Evolutionary conservation across 2,797 vertebrate species (phyloP), one percentile per base, ranked within the genome.

Genomic region (Mormyrus proboscirostris): DNA sequence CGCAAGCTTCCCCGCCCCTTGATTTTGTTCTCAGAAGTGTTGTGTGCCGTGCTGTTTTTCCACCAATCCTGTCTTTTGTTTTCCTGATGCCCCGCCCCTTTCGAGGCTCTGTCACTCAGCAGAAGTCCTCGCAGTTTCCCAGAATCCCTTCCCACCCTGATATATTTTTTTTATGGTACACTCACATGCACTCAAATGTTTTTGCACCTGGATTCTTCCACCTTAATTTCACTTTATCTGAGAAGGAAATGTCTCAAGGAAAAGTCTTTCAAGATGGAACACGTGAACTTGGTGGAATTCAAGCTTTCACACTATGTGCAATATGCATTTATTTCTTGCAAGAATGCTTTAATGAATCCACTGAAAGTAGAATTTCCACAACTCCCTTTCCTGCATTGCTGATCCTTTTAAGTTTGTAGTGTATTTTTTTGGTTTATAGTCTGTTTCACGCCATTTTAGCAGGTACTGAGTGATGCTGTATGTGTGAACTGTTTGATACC

Each of bases 401-500:
- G 94, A 95, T 53, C 94, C 90, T 92, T 94, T 95, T 94, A 94
- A 94, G 95, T 97, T 96, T 97, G 96, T 98, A 97, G 96, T 96
- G 95, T 95, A 96, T 55, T 51, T 86, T 83, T 87, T 88, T 94
- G 89, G 93, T 95, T 96, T 97, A 96, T 96, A 95, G 96, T 95
- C 95, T 94, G 65, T 73, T 95, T 97, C 98, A 98, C 97, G 95
- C 97, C 96, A 96, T 98, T 98, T 98, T 98, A 98, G 97, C 98
- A 98, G 98, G 98, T 99, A 99, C 98, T 97, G 97, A 98, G 97
- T 98, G 97, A 97, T 94, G 96, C 96, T 98, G 98, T 98, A 97
- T 97, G 97, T 98, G 96, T 94, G 95, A 97, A 96, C 96, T 95
- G 96, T 98, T 97, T 98, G 96, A 97, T 96, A 97, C 94, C 96